Base-by-base conservation (phyloP, 2,888 invertebrate genomes). In the Phrixothrix hirtus region DNA sequence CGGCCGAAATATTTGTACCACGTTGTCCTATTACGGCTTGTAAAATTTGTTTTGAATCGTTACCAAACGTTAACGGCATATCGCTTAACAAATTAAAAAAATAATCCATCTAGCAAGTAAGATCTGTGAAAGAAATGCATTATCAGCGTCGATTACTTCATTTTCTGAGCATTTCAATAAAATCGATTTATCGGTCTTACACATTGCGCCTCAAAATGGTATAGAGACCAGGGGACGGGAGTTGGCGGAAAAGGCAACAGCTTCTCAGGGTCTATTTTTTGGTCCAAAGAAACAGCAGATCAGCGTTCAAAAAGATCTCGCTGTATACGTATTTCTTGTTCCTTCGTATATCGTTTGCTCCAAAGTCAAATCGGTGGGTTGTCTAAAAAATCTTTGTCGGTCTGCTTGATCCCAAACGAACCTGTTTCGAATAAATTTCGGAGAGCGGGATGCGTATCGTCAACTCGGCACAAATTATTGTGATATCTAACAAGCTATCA, bases 291-390 rank as follows among this genome's bases (percentile, higher is more conserved):
- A 41, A 64, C 32, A 1, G 52, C 61, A 11, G 69, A 43, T 39
- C 68, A 38, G 3, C 62, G 56, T 1, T 62, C 65, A 53, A 69
- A 69, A 27, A 66, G 54, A 62, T 68, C 64, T 11, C 64, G 47
- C 47, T 68, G 66, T 32, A 67, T 46, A 10, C 45, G 25, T 1
- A 69, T 27, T 53, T 66, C 63, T 42, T 64, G 59, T 2, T 64
- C 51, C 61, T 66, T 67, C 11, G 53, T 53, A 52, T 3, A 29
- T 29, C 10, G 29, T 29, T 29, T 29, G 29, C 29, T 29, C 29
- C 3, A 29, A n/a, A 3, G 29, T 29, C 10, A 29, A n/a, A 10
- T 29, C 29, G n/a, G 10, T 10, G 3, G 29, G 29, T 29, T 29
- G 29, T 29, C 29, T n/a, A n/a, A n/a, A n/a, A n/a, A n/a, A n/a